Evolutionary conservation across 2,113 vertebrate genomes (phyloP).

Genomic region (Chitala chitala): DNA sequence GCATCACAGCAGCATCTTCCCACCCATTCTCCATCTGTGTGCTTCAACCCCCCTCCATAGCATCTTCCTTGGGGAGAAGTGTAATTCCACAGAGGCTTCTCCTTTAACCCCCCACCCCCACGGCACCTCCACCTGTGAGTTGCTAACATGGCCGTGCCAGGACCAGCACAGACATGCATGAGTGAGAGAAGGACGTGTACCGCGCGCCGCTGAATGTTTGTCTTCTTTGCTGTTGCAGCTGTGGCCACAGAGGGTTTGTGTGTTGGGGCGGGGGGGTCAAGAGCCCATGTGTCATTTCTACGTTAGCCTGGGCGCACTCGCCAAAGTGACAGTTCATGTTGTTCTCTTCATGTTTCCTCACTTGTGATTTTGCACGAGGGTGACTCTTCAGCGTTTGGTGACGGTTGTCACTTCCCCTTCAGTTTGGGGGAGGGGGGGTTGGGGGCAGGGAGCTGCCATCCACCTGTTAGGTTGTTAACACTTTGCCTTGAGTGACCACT

Average conservation of each 20-base stretch:
- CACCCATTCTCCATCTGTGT: constrained; percentile 59
- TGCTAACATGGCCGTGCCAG: neutral
- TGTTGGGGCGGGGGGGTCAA: neutral
- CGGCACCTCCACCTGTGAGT: neutral
- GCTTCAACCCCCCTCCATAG: constrained; percentile 38
- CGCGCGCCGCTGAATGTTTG: too few relatives aligned
- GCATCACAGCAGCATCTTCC: constrained; percentile 42
- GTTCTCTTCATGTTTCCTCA: neutral
- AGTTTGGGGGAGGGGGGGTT: too few relatives aligned
- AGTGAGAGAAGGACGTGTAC: too few relatives aligned
- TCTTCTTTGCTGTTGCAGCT: constrained; percentile 11
- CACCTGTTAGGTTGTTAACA: constrained; percentile 15
- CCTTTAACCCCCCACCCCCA: neutral
- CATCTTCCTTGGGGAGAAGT: constrained; percentile 41
- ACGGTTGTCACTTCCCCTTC: neutral
- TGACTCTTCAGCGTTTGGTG: neutral
- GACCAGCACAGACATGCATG: too few relatives aligned
- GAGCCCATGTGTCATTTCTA: neutral
- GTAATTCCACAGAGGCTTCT: neutral
- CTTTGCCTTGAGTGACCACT: constrained; percentile 56
- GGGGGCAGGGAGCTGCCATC: neutral
- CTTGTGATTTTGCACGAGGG: neutral
- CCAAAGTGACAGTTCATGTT: neutral
- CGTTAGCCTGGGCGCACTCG: neutral
- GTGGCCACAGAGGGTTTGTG: neutral